Evolutionary conservation across 2,888 invertebrate species (phyloP), one percentile per base, ranked within the genome.

Genomic region (Strigamia transsilvanica): DNA sequence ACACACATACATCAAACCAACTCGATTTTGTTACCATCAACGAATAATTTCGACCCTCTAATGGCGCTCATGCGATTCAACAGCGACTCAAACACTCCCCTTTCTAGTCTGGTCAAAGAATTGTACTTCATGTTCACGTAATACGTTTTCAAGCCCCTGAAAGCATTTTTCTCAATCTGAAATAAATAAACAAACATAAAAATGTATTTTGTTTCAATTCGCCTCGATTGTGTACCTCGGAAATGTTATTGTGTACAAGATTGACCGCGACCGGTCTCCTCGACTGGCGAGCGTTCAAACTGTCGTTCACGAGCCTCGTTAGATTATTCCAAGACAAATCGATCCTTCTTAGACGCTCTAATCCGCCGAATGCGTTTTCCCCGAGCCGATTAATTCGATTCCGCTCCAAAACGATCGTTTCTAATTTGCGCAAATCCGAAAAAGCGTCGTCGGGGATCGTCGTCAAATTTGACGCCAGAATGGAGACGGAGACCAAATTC

Each of bases 261-360:
- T 34, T 32, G 3, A 79, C 27, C 7, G 38, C 79, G 13, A 34
- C n/a, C 12, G 27, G 32, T 18, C 79, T 79, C 18, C 2, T 13
- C 15, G 79, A 10, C 3, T 12, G 13, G 1, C 21, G 2, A 10
- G 27, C 32, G 34, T 32, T 79, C 4, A 79, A 38, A 23, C 27
- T 34, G 27, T 34, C 80, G n/a, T 80, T 21, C 7, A 10, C 46
- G 9, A 80, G 46, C 21, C 12, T 2, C 10, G 42, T 46, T 10
- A 80, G 6, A 2, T 42, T 13, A n/a, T 80, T 80, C 21, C 80
- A 41, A 12, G 46, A 32, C n/a, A 80, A 42, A n/a, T 80, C 80
- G 13, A 80, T 18, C 6, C 80, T 34, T 18, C 46, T 6, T 13
- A 80, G 18, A 3, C 46, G 80, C 5, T 46, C 7, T 46, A 80